phyloP scores from a whole-genome alignment of 2,888 invertebrate genomes.

The Drosophila subsilvestris region DNA sequence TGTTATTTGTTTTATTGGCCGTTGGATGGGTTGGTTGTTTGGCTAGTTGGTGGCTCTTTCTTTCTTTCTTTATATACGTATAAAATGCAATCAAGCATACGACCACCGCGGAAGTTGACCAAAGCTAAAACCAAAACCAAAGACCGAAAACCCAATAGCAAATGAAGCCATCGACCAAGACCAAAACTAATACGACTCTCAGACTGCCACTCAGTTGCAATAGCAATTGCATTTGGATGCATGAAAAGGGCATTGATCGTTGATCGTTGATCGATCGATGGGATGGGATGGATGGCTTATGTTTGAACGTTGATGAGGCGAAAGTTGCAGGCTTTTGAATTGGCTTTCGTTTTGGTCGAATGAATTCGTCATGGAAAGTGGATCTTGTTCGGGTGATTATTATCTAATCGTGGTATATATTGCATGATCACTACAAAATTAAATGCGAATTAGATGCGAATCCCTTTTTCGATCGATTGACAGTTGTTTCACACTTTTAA shows the following conservation, averaged over 20 bases:
- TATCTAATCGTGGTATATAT: slow-evolving; percentile 16
- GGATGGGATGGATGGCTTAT: neutral
- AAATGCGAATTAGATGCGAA: neutral
- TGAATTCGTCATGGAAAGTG: slow-evolving; percentile 47
- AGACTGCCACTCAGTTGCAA: slow-evolving; percentile 13
- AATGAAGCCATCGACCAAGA: slow-evolving; percentile 55
- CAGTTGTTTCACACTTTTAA: neutral
- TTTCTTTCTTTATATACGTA: neutral
- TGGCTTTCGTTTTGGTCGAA: slow-evolving; percentile 40
- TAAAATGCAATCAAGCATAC: slow-evolving; percentile 61
- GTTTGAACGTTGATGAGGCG: slow-evolving; percentile 31
- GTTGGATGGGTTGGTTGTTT: slow-evolving; percentile 17
- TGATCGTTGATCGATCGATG: slow-evolving; percentile 16
- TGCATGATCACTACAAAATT: slow-evolving; percentile 53
- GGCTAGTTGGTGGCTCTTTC: slow-evolving; percentile 29
- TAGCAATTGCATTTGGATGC: slow-evolving; percentile 11
- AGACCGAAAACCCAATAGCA: too few relatives aligned
- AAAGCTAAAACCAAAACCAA: slow-evolving; percentile 49
- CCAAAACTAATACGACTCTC: neutral
- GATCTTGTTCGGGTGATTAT: neutral
- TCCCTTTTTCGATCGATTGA: neutral
- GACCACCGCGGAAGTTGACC: slow-evolving; percentile 59
- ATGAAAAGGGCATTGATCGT: slow-evolving; percentile 61
- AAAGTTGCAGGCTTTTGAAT: slow-evolving; percentile 48
- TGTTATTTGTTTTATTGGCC: slow-evolving; percentile 31